Percentiles rank a stretch among this genome's conserved stretches.
Evolutionary conservation across 2,888 invertebrate genomes (phyloP).

Genomic region (Agrochola macilenta): DNA sequence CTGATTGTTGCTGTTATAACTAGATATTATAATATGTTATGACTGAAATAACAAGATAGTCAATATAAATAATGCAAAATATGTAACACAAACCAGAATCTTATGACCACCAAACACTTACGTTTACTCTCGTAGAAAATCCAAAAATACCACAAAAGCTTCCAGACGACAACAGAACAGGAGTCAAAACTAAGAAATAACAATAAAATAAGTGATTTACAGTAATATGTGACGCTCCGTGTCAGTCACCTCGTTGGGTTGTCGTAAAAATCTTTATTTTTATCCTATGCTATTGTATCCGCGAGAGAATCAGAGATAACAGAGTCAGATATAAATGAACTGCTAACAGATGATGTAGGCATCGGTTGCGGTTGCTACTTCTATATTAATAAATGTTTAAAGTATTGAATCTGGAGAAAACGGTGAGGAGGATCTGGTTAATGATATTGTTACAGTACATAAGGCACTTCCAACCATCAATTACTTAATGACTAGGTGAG

Average conservation of each 20-base stretch:
- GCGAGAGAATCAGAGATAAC: constrained; percentile 41
- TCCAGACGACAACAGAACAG: constrained; percentile 32
- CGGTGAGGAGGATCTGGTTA: background rate
- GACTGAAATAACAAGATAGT: constrained; percentile 17
- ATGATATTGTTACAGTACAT: background rate
- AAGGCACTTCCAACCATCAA: background rate
- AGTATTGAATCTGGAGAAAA: background rate
- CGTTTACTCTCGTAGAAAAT: constrained; percentile 52
- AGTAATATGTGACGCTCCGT: constrained; percentile 43
- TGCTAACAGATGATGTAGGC: background rate
- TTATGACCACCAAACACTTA: constrained; percentile 45
- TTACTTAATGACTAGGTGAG: background rate
- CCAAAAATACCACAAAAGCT: constrained; percentile 59
- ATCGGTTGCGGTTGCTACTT: background rate
- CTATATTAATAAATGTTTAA: background rate
- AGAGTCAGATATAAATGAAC: constrained; percentile 19
- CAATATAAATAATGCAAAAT: constrained; percentile 39
- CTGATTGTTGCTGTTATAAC: background rate
- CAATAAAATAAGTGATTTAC: constrained; percentile 66
- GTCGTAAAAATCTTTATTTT: constrained; percentile 67
- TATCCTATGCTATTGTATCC: constrained; percentile 56
- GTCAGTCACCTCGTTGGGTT: constrained; percentile 62
- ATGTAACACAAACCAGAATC: constrained; percentile 27
- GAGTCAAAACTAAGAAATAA: constrained; percentile 61
- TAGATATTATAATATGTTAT: constrained; percentile 6